Evolutionary conservation across 92 coral and sea anemone genomes (phyloP).

Genomic region (Parazoanthus swiftii): DNA sequence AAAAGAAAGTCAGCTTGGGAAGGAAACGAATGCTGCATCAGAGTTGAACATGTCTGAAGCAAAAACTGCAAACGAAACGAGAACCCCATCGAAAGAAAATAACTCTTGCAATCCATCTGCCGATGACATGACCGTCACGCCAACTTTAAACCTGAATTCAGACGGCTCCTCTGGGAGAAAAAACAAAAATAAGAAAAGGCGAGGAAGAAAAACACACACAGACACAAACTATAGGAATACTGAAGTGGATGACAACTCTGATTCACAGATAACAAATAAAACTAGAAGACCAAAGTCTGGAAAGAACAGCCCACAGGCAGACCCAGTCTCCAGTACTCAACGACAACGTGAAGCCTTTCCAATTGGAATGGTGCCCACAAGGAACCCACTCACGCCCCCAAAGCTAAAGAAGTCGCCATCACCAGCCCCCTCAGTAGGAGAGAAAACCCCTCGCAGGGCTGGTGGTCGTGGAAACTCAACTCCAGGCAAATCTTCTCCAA

Average conservation of each 20-base stretch:
- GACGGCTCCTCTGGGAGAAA: constrained; percentile 16
- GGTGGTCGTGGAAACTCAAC: constrained; percentile 1
- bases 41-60: constrained; percentile 9
- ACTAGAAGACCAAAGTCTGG: constrained; percentile 19
- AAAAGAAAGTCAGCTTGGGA: constrained; percentile 8
- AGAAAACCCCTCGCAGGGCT: constrained; percentile 35
- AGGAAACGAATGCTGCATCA: neutral
- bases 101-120: neutral
- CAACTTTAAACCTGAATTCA: constrained; percentile 22
- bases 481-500: constrained; percentile 47
- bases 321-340: constrained; percentile 21
- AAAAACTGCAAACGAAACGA: neutral
- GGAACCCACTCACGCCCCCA: constrained; percentile 33
- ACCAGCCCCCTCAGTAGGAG: constrained; percentile 12
- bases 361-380: constrained; percentile 30
- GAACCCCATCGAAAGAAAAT: neutral
- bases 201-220: constrained; percentile 10
- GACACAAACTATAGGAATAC: constrained; percentile 10
- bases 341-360: neutral
- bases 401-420: constrained; percentile 12
- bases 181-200: constrained; percentile 14
- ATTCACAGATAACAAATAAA: constrained; percentile 4
- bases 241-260: constrained; percentile 6
- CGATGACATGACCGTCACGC: neutral
- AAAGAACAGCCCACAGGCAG: constrained; percentile 25